These are phyloP conservation scores for Thunnus thynnus DNA, from an alignment of 2,113 vertebrate species.

Conservation along the genomic window DNA sequence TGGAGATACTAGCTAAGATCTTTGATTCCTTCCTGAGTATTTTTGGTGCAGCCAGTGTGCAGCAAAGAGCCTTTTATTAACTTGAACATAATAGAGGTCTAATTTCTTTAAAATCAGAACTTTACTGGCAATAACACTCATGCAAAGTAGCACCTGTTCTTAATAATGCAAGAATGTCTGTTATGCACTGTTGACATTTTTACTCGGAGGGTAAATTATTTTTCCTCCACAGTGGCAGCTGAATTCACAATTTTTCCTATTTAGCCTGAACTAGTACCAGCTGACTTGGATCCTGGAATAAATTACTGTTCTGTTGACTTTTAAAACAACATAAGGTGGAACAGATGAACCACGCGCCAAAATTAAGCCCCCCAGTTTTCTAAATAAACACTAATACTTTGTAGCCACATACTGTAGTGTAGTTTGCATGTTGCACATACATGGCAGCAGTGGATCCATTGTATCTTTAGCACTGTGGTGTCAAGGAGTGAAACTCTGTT, in stretches of 20 bases:
- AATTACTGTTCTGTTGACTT: slow-evolving; percentile 12
- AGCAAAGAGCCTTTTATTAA: no score
- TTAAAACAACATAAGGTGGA: background rate
- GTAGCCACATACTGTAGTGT: background rate
- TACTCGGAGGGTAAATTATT: background rate
- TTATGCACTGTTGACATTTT: slow-evolving; percentile 8
- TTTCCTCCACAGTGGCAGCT: background rate
- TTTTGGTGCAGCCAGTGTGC: no score
- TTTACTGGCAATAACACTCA: background rate
- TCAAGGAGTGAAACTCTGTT: slow-evolving; percentile 18
- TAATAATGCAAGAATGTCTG: slow-evolving; percentile 34
- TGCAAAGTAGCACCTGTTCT: slow-evolving; percentile 27
- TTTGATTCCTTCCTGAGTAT: no score
- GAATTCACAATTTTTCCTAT: slow-evolving; percentile 2
- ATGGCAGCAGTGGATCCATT: background rate
- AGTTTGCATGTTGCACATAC: slow-evolving; percentile 11
- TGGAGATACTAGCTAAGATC: no score
- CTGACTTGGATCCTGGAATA: slow-evolving; percentile 10
- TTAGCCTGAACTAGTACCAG: slow-evolving; percentile 25
- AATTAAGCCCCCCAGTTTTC: background rate
- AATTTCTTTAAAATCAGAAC: background rate
- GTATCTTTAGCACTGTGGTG: slow-evolving; percentile 1
- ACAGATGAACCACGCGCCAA: background rate
- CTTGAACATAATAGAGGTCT: background rate
- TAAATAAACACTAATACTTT: background rate